Conservation (phyloP, 2,888 invertebrate genomes). For the Epinotia nisella region DNA sequence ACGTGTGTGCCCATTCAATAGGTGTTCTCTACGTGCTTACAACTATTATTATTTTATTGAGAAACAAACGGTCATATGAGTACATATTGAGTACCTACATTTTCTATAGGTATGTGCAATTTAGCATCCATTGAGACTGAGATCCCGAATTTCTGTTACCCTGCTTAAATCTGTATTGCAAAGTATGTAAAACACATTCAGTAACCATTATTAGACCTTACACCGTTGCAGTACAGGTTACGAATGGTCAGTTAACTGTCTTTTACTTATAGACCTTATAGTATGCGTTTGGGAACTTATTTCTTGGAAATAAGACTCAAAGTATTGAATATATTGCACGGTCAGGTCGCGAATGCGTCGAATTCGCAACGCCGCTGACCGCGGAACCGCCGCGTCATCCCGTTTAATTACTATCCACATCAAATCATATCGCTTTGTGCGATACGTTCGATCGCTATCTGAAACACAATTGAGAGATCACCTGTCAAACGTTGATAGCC, state of each 20-base stretch:
- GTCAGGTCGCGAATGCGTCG: constrained; percentile 6
- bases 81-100: too few species aligned
- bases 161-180: too few species aligned
- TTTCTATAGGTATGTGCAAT: too few species aligned
- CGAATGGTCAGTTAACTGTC: background rate
- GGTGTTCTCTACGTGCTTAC: background rate
- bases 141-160: too few species aligned
- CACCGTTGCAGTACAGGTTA: background rate
- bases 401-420: constrained; percentile 50
- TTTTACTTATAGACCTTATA: background rate
- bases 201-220: background rate
- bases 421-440: constrained; percentile 46
- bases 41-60: too few species aligned
- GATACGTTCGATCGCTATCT: constrained; percentile 46
- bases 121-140: too few species aligned
- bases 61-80: too few species aligned
- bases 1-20: background rate
- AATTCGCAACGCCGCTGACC: constrained; percentile 24
- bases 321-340: constrained; percentile 6
- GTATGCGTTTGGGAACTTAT: background rate
- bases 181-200: background rate
- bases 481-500: constrained; percentile 1
- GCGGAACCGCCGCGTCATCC: constrained; percentile 50
- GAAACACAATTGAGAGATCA: constrained; percentile 23
- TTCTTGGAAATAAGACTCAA: constrained; percentile 1